These are phyloP conservation scores for Neodiprion virginianus DNA, from an alignment of 1,140 invertebrate genomes.

Conservation along the genomic window DNA sequence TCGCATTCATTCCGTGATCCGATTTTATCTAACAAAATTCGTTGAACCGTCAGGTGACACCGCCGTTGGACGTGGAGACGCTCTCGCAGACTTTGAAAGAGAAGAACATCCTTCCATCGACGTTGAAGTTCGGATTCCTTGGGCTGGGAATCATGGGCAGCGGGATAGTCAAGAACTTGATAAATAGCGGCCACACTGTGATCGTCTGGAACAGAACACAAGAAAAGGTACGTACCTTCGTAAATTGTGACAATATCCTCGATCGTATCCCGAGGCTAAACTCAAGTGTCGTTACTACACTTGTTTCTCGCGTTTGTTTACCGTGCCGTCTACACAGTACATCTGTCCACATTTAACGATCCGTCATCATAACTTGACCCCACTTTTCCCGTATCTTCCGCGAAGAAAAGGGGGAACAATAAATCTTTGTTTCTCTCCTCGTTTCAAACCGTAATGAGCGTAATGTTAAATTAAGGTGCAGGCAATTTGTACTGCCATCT, in stretches of 20 bases:
- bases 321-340: too few species aligned
- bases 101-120: conserved; percentile 87
- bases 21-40: neutral
- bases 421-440: too few species aligned
- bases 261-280: neutral
- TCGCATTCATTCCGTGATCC: too few species aligned
- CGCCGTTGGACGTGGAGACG: conserved; percentile 78
- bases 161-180: conserved; percentile 93
- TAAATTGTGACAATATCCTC: conserved; percentile 1
- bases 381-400: too few species aligned
- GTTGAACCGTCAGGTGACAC: conserved; percentile 67
- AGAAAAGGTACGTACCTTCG: conserved; percentile 81
- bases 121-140: conserved; percentile 91
- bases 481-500: neutral
- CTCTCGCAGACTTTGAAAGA: conserved; percentile 82
- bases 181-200: conserved; percentile 93
- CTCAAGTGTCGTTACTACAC: neutral
- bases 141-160: conserved; percentile 97
- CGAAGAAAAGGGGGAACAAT: too few species aligned
- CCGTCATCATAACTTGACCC: too few species aligned
- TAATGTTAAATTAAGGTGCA: neutral
- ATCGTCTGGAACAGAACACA: conserved; percentile 93
- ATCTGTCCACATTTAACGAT: too few species aligned
- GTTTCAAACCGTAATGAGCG: too few species aligned
- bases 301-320: too few species aligned